Percentiles rank a stretch among this genome's conserved stretches.
phyloP scores from a whole-genome alignment of 2,113 vertebrate species.

The Baryphthengus martii region DNA sequence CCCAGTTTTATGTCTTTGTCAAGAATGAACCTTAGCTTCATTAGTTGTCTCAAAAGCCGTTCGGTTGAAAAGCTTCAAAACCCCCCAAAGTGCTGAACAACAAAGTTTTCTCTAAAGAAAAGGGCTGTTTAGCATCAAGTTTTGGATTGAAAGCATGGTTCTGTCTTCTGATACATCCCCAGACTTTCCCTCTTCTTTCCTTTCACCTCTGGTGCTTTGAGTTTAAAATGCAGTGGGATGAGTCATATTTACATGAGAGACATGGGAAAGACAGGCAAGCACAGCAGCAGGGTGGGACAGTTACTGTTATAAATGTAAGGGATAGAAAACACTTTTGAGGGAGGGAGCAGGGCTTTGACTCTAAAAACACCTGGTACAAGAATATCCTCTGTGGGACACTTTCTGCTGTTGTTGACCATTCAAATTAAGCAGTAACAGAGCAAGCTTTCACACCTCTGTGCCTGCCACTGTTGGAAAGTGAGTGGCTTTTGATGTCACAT shows the following conservation, averaged over 20 bases:
- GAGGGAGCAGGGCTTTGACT: not conserved
- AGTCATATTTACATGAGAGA: fast-evolving
- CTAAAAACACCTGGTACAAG: no score
- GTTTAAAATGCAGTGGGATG: not conserved
- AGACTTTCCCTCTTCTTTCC: not conserved
- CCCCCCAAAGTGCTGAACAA: not conserved
- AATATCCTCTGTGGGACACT: not conserved
- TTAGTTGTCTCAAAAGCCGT: not conserved
- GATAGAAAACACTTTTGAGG: not conserved
- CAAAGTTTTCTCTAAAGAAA: not conserved
- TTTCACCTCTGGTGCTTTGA: not conserved
- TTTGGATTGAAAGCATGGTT: not conserved
- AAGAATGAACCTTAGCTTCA: not conserved
- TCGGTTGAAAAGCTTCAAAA: not conserved
- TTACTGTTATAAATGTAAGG: not conserved
- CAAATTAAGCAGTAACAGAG: not conserved
- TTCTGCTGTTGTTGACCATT: not conserved
- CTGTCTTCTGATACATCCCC: not conserved
- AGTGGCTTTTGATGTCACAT: not conserved
- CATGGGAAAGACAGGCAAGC: not conserved
- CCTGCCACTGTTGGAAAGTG: not conserved
- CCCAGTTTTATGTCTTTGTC: not conserved
- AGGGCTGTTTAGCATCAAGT: not conserved
- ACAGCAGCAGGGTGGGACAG: not conserved
- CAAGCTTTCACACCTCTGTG: not conserved